Conservation (phyloP, 2,113 vertebrate genomes). For the Climacteris rufus region DNA sequence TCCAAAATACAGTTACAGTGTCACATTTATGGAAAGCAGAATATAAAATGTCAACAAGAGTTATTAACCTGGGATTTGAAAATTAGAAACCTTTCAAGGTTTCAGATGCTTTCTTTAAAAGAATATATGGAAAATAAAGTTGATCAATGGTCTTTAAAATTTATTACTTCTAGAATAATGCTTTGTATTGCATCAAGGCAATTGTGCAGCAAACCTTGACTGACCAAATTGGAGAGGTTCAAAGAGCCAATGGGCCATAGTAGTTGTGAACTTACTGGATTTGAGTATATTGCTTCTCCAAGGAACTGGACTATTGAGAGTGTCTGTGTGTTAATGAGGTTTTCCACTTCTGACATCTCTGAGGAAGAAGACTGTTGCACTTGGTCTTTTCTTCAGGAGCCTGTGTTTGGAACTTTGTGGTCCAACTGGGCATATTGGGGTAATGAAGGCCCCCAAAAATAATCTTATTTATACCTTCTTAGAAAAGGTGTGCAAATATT, state of each 20-base stretch:
- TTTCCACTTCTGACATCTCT: not conserved
- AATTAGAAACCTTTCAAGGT: not conserved
- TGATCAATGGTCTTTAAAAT: not conserved
- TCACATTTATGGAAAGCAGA: not conserved
- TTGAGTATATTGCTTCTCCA: not conserved
- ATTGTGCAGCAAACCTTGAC: not conserved
- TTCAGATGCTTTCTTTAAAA: not conserved
- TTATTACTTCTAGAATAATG: not conserved
- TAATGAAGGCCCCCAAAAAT: not conserved
- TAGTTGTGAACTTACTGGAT: not conserved
- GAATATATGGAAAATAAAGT: not conserved
- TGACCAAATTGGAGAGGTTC: not conserved
- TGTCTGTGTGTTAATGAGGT: not conserved
- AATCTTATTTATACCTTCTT: not conserved
- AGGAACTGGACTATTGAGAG: not conserved
- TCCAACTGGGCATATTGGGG: not conserved
- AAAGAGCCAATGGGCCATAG: not conserved
- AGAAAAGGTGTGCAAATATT: not conserved
- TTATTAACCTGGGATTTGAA: not conserved
- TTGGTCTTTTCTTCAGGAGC: not conserved
- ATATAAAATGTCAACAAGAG: not conserved
- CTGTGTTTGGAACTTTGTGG: not conserved
- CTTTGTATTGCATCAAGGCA: not conserved
- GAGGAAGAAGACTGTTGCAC: not conserved
- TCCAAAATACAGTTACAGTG: not conserved